phyloP scores from a whole-genome alignment of 2,797 vertebrate species.

The Lepilemur septentrionalis region DNA sequence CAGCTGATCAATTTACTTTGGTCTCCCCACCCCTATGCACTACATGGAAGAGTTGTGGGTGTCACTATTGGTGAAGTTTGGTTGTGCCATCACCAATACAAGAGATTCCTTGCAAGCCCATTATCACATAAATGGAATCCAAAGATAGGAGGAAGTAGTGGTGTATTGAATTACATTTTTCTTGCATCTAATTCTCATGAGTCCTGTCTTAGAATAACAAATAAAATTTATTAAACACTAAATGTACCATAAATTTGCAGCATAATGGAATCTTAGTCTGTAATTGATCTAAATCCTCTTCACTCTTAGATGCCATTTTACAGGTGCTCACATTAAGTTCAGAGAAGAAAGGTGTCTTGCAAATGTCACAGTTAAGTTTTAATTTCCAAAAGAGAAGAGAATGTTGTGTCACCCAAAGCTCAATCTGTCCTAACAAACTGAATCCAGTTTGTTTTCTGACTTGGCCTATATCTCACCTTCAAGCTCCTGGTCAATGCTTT shows the following conservation, averaged over 20 bases:
- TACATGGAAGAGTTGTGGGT: neutral
- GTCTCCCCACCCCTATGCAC: neutral
- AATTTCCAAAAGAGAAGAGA: neutral
- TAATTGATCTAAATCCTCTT: conserved; percentile 2
- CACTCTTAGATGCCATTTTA: neutral
- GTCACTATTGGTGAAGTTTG: neutral
- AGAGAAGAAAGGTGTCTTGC: neutral
- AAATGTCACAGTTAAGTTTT: neutral
- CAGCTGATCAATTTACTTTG: neutral
- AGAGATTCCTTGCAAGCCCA: neutral
- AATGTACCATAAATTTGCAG: neutral
- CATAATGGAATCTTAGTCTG: neutral
- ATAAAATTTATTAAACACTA: neutral
- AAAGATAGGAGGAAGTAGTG: neutral
- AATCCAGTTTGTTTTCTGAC: neutral
- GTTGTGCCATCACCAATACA: neutral
- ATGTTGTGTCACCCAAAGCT: neutral
- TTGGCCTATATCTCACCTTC: neutral
- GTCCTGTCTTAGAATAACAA: neutral
- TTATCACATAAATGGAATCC: neutral
- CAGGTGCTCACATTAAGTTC: neutral
- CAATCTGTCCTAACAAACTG: neutral
- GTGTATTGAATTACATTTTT: neutral
- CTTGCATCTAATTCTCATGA: neutral
- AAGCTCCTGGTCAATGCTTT: neutral